Conservation (phyloP, 2,797 vertebrate species). For the Gymnocypris eckloni region DNA sequence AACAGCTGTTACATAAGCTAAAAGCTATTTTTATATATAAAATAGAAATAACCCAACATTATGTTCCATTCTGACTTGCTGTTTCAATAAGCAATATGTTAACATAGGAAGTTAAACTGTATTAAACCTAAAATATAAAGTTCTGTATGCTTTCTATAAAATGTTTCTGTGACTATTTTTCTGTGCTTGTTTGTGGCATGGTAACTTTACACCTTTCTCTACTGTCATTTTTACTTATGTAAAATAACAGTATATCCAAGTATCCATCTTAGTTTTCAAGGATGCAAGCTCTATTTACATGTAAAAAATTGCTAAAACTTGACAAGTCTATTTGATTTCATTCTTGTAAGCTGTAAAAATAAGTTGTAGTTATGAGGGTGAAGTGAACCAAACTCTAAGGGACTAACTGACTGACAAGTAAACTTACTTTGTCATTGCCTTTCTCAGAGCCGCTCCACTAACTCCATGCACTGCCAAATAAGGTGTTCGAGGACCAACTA, state of each 20-base stretch:
- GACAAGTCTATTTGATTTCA: neutral
- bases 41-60: neutral
- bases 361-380: neutral
- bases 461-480: slow-evolving; percentile 38
- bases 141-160: neutral
- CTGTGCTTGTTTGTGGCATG: neutral
- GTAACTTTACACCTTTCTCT: neutral
- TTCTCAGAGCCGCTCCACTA: slow-evolving; percentile 19
- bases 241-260: neutral
- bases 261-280: neutral
- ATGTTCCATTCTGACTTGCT: neutral
- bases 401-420: slow-evolving; percentile 38
- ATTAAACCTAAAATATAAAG: neutral
- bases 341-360: slow-evolving; percentile 1
- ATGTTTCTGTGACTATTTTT: neutral
- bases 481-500: slow-evolving; percentile 30
- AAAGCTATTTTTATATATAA: neutral
- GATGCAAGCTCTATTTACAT: neutral
- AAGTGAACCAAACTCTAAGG: slow-evolving; percentile 19
- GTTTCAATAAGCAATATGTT: neutral
- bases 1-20: neutral
- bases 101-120: neutral
- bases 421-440: slow-evolving; percentile 45
- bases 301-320: neutral
- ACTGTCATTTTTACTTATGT: neutral